Evolutionary conservation across 2,888 invertebrate species (phyloP), one percentile per base, ranked within the genome.

Genomic region (Bedellia somnulentella): DNA sequence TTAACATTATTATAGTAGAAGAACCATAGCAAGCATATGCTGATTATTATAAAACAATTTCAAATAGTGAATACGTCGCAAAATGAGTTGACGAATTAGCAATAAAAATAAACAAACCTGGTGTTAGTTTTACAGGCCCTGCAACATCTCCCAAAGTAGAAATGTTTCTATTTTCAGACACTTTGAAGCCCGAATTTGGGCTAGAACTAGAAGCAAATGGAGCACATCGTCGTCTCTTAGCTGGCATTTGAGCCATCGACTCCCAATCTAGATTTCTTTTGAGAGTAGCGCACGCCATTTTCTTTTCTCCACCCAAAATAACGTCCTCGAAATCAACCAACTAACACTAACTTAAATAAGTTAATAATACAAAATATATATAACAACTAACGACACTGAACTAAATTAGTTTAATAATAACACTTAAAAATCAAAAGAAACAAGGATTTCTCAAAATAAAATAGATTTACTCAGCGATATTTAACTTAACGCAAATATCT

Each of bases 221-320:
- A 52, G 87, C 86, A 76, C 93, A 95, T 78, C 95, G 85, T 67
- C 94, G 83, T 57, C 94, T 81, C 73, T 94, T 95, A 16, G 87
- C 85, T 35, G 93, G 91, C 52, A 90, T 79, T 55, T 88, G 88
- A 58, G 89, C 87, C 68, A 93, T 85, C 42, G 93, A 89, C 77
- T 96, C 96, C 85, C 95, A 95, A 67, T 96, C 96, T 57, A 93
- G 81, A 61, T 89, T 87, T 68, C 96, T 85, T 81, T 96, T 96
- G 44, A 96, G 81, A 55, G 96, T 96, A 77, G 95, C 95, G 82
- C 96, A 96, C 82, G 96, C 96, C 96, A 97, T 97, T 81, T 82
- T 83, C 68, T 70, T 59, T 80, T 71, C 64, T 76, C 79, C 79
- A 79, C 80, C 79, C 24, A 30, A 24, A 76, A 80, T 70, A 80